Evolutionary conservation across 2,797 vertebrate species (phyloP).

Genomic region (Rhinichthys osculus): DNA sequence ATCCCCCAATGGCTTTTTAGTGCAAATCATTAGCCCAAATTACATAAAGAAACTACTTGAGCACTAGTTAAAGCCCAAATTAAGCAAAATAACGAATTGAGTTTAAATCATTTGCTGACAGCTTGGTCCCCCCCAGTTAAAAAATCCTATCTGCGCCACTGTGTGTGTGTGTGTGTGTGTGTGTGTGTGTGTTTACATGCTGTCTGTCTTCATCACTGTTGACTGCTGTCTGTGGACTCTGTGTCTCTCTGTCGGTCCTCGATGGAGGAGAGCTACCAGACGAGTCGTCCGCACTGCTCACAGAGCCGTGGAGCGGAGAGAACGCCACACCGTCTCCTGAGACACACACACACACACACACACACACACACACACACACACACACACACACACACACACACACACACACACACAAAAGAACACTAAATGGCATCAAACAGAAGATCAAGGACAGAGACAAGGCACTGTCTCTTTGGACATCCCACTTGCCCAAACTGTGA

Average conservation of each 20-base stretch:
- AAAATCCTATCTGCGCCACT: no score
- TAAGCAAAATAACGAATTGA: no score
- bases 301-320: slow-evolving; percentile 67
- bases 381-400: slow-evolving; percentile 2
- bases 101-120: no score
- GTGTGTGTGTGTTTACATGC: slow-evolving; percentile 27
- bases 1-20: no score
- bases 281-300: slow-evolving; percentile 70
- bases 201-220: slow-evolving; percentile 70
- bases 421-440: slow-evolving; percentile 32
- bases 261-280: slow-evolving; percentile 47
- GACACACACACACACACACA: slow-evolving; percentile 16
- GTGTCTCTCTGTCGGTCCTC: slow-evolving; percentile 53
- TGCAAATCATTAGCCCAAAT: no score
- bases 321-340: slow-evolving; percentile 57
- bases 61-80: no score
- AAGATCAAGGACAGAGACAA: slow-evolving; percentile 12
- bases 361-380: slow-evolving; percentile 17
- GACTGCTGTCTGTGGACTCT: slow-evolving; percentile 72
- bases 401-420: slow-evolving; percentile 18
- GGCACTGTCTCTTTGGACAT: neutral
- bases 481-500: neutral
- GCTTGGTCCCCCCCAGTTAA: no score
- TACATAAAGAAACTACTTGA: no score
- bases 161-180: neutral